A percentile compares a stretch with the other conserved stretches of the same genome.
These are phyloP conservation scores for Istiophorus platypterus DNA, from an alignment of 2,113 vertebrate species.

Conservation along the genomic window DNA sequence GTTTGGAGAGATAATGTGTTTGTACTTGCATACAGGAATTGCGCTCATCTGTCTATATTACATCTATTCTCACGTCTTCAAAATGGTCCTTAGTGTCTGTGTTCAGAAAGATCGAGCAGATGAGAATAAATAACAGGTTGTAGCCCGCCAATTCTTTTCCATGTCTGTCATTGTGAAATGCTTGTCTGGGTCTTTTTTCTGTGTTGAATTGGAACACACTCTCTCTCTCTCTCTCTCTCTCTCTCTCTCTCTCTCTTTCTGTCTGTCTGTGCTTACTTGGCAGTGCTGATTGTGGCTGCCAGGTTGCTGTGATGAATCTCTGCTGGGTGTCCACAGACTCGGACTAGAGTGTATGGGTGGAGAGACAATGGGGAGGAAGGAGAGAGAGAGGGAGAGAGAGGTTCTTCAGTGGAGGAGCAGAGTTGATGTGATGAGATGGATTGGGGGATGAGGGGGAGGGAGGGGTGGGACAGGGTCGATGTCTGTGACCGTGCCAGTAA, in stretches of 20 bases:
- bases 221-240: too few species aligned
- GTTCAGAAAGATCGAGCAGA: background rate
- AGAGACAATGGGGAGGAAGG: conserved; percentile 60
- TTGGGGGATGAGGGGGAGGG: conserved; percentile 15
- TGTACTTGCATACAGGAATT: background rate
- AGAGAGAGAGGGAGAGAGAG: conserved; percentile 3
- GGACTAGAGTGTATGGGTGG: conserved; percentile 51
- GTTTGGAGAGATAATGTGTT: background rate
- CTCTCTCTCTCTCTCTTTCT: too few species aligned
- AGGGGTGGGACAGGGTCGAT: conserved; percentile 46
- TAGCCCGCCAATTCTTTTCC: background rate
- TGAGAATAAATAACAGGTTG: conserved; percentile 23
- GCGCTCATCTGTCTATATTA: background rate
- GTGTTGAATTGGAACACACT: conserved; percentile 1
- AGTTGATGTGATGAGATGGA: conserved; percentile 56
- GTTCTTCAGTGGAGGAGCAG: conserved; percentile 54
- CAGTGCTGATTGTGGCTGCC: conserved; percentile 46
- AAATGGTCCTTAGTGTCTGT: background rate
- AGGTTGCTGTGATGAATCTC: conserved; percentile 69
- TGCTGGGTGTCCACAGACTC: conserved; percentile 69
- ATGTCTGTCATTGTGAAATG: conserved; percentile 10
- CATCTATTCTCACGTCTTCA: background rate
- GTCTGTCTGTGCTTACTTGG: background rate
- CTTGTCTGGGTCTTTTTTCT: conserved; percentile 30
- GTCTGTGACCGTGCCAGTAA: conserved; percentile 59